Evolutionary conservation across 2,888 invertebrate species (phyloP), one percentile per base, ranked within the genome.

Genomic region (Drosophila sordidula): DNA sequence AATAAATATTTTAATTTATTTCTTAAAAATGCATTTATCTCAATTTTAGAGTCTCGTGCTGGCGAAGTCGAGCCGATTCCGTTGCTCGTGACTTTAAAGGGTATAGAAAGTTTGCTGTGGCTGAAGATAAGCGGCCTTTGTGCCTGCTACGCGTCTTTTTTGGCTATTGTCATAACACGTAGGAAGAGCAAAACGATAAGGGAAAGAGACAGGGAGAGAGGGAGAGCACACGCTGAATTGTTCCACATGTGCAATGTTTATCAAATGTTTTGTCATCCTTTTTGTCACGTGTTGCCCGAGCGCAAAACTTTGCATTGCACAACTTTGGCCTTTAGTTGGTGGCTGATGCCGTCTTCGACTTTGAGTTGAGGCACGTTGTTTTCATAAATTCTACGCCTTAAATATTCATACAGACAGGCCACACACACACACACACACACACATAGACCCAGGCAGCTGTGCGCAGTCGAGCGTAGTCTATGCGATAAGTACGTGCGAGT

Each of bases 401-500:
- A 84, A 84, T 89, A 84, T 87, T 87, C 89, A 86, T 82, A 70
- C 68, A 70, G 58, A 61, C 52, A 61, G 47, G 25, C 39, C 25
- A 41, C 50, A 63, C 39, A 62, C 22, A 77, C 59, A 54, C 38
- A 59, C 14, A 46, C 36, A 57, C 46, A 51, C 18, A 34, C 11
- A 55, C 34, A n/a, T 32, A 58, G 61, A 64, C 63, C 44, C 61
- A 69, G 78, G 76, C 84, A 84, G 83, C 88, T 84, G 84, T 83
- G 89, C 84, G 67, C 87, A 84, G 80, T 88, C 84, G 73, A 69
- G 84, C 89, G 74, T 85, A 82, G 89, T 84, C 87, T 83, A 88
- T 84, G 84, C 84, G 89, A 84, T 84, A 84, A 84, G 89, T 84
- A 84, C 84, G 84, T 84, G 84, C 80, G 87, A 88, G 84, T 83